Evolutionary conservation across 1,140 invertebrate species (phyloP), one percentile per base, ranked within the genome.

Genomic region (Nasonia longicornis): DNA sequence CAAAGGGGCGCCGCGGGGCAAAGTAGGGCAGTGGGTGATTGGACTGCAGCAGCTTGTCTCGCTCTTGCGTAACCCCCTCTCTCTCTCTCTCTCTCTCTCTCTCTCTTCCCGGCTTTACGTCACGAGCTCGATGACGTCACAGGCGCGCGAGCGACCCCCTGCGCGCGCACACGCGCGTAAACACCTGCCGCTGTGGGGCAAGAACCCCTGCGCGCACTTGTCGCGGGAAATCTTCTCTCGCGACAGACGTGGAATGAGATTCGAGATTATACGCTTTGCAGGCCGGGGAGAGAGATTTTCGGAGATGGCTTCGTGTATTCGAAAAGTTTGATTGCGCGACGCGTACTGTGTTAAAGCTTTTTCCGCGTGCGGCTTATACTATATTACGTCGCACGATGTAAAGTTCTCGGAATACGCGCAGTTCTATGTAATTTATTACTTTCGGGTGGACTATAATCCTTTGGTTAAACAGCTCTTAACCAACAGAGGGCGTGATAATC

Each of bases 1-100:
- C 58, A 81, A 83, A 74, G 84, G 83, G 81, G 75, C 31, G 80
- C 58, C 29, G 73, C 29, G 73, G 42, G 26, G n/a, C 29, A 84
- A 88, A 87, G 78, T 88, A 86, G 87, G 87, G 82, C 87, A 88
- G 86, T 88, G 86, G 87, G 87, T 87, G 87, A 87, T 88, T 85
- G 84, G 79, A 84, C 83, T 85, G 78, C 84, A 84, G 84, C 79
- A 64, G 79, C 58, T 77, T 38, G 76, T 83, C 83, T 81, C 79
- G 85, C 87, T 85, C 86, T 87, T 87, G 86, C 85, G 87, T 87
- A 87, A 86, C 77, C 77, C 84, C 83, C 85, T 83, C 83, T 85
- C 84, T 84, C 82, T 14, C 69, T 67, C 58, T 66, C 72, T 79
- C 58, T 77, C 78, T 77, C 71, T 52, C 42, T 26, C 26, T 26